A percentile compares a stretch with the other conserved stretches of the same genome.
phyloP scores from a whole-genome alignment of 2,888 invertebrate species.

The Acronicta leporina region DNA sequence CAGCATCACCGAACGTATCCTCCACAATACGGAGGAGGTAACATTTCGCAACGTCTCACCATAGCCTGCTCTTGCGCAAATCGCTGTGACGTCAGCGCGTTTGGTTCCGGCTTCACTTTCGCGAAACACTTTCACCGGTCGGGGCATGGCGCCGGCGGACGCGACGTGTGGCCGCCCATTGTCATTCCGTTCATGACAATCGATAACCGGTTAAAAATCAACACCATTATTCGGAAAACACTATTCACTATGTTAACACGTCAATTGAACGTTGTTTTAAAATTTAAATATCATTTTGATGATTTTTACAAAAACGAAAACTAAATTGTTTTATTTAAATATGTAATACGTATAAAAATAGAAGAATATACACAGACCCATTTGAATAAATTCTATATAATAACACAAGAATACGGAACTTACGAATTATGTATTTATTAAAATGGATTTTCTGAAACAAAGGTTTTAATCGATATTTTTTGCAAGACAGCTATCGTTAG shows the following conservation, averaged over 20 bases:
- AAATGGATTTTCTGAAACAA: conserved; percentile 17
- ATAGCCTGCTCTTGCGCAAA: conserved; percentile 83
- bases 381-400: conserved; percentile 22
- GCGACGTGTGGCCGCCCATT: conserved; percentile 64
- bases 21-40: conserved; percentile 72
- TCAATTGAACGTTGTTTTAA: conserved; percentile 5
- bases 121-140: conserved; percentile 86
- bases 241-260: conserved; percentile 40
- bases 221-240: conserved; percentile 66
- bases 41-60: conserved; percentile 81
- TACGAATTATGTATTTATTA: conserved; percentile 5
- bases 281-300: conserved; percentile 11
- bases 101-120: conserved; percentile 88
- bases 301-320: conserved; percentile 3
- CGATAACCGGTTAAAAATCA: conserved; percentile 67
- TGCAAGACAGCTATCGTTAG: neutral
- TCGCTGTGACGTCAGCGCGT: conserved; percentile 81
- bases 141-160: conserved; percentile 67
- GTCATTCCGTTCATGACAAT: conserved; percentile 67
- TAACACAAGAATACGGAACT: conserved; percentile 19
- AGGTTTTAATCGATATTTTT: conserved; percentile 2
- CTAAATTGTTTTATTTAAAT: conserved; percentile 1
- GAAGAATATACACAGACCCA: conserved; percentile 1
- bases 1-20: conserved; percentile 65
- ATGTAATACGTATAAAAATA: conserved; percentile 16